phyloP scores from a whole-genome alignment of 2,797 vertebrate genomes.

The Tokudaia tokunoshimensis region DNA sequence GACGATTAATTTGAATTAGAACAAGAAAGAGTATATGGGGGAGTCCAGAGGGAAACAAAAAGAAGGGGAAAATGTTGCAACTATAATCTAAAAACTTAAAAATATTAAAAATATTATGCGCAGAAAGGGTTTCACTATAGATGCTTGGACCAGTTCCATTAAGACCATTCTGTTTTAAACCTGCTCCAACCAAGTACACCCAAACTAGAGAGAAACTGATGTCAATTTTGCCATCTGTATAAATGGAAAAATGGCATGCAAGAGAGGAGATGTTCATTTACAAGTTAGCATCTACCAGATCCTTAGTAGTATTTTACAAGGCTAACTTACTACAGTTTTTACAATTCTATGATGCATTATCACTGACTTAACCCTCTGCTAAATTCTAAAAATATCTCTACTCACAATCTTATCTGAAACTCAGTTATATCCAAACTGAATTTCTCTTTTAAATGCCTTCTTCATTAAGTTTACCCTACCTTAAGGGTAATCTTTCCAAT shows the following conservation, averaged over 20 bases:
- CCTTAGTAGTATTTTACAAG: conserved; percentile 24
- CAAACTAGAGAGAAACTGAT: background rate
- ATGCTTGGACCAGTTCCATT: background rate
- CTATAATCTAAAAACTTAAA: background rate
- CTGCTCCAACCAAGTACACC: background rate
- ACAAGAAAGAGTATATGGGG: background rate
- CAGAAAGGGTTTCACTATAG: conserved; percentile 6
- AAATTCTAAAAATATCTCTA: background rate
- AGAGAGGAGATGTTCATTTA: background rate
- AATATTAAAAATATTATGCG: background rate
- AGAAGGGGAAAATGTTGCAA: background rate
- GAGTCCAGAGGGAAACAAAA: background rate
- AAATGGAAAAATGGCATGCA: background rate
- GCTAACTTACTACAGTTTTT: background rate
- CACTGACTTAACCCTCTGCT: background rate
- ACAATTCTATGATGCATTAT: conserved; percentile 7
- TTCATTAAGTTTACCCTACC: background rate
- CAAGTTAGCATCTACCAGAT: background rate
- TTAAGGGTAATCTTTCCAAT: background rate
- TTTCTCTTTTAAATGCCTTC: conserved; percentile 8
- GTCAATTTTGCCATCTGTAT: background rate
- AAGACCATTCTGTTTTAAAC: conserved; percentile 1
- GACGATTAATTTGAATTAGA: background rate
- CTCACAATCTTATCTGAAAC: background rate
- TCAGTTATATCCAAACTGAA: background rate